phyloP scores from a whole-genome alignment of 2,888 invertebrate genomes.

The Pyrocoelia pectoralis region DNA sequence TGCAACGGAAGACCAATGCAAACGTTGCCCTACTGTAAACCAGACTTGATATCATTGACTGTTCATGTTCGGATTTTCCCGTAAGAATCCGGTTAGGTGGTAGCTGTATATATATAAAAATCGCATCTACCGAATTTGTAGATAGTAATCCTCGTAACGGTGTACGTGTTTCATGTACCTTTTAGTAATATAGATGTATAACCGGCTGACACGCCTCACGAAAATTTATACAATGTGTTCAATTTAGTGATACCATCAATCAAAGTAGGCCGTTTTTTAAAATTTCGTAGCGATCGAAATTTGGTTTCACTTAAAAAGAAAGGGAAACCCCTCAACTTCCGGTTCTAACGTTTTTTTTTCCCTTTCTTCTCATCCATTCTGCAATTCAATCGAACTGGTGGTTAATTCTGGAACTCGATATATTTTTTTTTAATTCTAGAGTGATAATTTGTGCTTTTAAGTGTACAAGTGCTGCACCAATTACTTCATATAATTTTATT shows the following conservation, averaged over 20 bases:
- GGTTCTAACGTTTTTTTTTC: conserved; percentile 4
- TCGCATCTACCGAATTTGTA: background rate
- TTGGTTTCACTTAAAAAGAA: conserved; percentile 13
- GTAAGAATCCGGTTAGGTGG: conserved; percentile 1
- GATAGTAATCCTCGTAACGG: conserved; percentile 14
- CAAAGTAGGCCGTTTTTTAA: conserved; percentile 25
- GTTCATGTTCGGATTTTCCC: conserved; percentile 13
- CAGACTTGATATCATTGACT: conserved; percentile 21
- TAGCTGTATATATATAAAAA: conserved; percentile 35
- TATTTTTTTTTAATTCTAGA: too few relatives aligned
- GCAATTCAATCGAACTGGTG: background rate
- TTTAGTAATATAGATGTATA: conserved; percentile 13
- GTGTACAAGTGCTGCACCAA: background rate
- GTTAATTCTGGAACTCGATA: too few relatives aligned
- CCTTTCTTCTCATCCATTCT: conserved; percentile 9
- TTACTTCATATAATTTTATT: background rate
- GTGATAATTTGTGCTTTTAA: background rate
- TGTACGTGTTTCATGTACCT: conserved; percentile 6
- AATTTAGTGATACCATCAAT: conserved; percentile 35
- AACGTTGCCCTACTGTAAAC: conserved; percentile 6
- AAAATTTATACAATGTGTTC: conserved; percentile 37
- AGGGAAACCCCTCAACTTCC: conserved; percentile 6
- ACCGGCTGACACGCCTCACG: conserved; percentile 37
- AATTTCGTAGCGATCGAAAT: conserved; percentile 6
- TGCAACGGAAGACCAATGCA: too few relatives aligned